Evolutionary conservation across 2,888 invertebrate species (phyloP).

Genomic region (Hirtodrosophila histrioides): DNA sequence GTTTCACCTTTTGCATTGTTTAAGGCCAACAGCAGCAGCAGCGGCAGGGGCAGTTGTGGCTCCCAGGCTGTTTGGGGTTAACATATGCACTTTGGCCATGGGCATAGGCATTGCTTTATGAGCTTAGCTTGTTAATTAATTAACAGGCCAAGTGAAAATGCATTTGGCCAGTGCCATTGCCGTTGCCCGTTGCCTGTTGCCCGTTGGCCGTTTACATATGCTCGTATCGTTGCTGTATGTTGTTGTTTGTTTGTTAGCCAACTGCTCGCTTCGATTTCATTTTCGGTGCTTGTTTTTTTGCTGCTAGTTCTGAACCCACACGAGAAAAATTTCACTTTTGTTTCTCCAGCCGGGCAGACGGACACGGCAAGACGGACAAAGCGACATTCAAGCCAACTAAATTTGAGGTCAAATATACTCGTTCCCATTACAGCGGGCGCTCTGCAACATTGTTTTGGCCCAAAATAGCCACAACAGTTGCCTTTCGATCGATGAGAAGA

Average conservation of each 20-base stretch:
- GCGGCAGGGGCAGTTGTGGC: conserved; percentile 9
- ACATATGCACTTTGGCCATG: conserved; percentile 40
- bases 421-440: conserved; percentile 64
- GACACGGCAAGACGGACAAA: conserved; percentile 58
- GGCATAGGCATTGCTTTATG: conserved; percentile 36
- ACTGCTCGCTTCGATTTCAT: conserved; percentile 56
- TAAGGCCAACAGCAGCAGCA: conserved; percentile 36
- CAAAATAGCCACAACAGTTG: conserved; percentile 22
- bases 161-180: conserved; percentile 51
- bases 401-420: conserved; percentile 71
- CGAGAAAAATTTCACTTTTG: conserved; percentile 72
- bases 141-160: conserved; percentile 70
- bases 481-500: conserved; percentile 34
- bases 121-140: conserved; percentile 47
- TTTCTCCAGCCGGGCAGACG: conserved; percentile 54
- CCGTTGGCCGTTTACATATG: conserved; percentile 38
- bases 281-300: conserved; percentile 26
- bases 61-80: background rate
- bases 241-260: conserved; percentile 6
- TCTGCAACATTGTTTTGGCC: conserved; percentile 37
- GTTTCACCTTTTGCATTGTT: conserved; percentile 61
- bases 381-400: conserved; percentile 70
- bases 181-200: no score
- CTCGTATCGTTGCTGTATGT: conserved; percentile 21
- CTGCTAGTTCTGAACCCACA: conserved; percentile 72